Evolutionary conservation across 2,113 vertebrate genomes (phyloP), one percentile per base, ranked within the genome.

Genomic region (Amblyornis subalaris): DNA sequence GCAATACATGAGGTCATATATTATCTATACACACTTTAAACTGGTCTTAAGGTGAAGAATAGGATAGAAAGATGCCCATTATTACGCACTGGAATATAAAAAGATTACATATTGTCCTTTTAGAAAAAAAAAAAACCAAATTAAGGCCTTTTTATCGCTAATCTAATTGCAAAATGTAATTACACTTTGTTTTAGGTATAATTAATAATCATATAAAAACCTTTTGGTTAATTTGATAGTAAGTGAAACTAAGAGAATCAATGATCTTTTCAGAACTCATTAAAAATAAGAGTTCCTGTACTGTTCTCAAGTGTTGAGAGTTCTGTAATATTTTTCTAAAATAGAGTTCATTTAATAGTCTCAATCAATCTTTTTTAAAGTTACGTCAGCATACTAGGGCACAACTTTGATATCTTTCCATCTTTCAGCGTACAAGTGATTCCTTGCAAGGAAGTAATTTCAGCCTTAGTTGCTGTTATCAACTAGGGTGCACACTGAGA

Each of bases 101-200:
- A 86, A 75, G 33, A 88, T 92, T 69, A 69, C 16, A 9, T 88
- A 84, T 72, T 92, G 64, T 77, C 45, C 57, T 87, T 91, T 84
- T 67, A 84, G 72, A 76, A 71, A 66, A 50, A 71, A 66, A 50
- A 60, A 72, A 93, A 58, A 66, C 13, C 26, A 74, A 93, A 93
- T 90, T 90, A 85, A 91, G 50, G 58, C 54, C 61, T 91, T 92
- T 38, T 88, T 81, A 95, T 90, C 2, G 0, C 19, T 86, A 26
- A 86, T 77, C 78, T 95, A 88, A 94, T 62, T 94, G 19, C 61
- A 94, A 91, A 93, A 86, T 84, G 45, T 72, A 89, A 92, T 92
- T 92, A 66, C 53, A 45, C 51, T 67, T 93, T 93, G 58, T 35
- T 94, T 89, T 67, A 93, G 28, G 35, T 89, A 83, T 70, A 89